Conservation (phyloP, 2,888 invertebrate genomes). For the Lepidonotus clava region DNA sequence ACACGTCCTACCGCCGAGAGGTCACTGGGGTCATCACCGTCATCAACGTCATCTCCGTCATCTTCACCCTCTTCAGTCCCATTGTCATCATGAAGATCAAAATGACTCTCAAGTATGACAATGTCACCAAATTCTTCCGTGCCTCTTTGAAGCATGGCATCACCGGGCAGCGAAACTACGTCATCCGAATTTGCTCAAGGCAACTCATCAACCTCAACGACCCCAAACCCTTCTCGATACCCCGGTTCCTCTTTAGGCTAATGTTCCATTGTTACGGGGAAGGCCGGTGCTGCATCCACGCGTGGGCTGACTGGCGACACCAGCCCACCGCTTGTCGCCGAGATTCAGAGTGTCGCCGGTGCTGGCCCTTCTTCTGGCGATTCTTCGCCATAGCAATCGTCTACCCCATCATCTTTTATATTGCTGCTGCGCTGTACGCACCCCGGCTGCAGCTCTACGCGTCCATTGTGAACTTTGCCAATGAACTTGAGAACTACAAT, state of each 20-base stretch:
- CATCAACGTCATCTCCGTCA: conserved; percentile 62
- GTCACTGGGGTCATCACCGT: conserved; percentile 58
- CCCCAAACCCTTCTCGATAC: conserved; percentile 65
- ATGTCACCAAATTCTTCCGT: conserved; percentile 66
- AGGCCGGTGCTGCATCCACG: conserved; percentile 68
- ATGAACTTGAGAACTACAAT: conserved; percentile 38
- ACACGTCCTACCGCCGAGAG: conserved; percentile 57
- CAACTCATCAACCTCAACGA: conserved; percentile 67
- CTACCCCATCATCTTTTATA: conserved; percentile 64
- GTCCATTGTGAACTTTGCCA: conserved; percentile 56
- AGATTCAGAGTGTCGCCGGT: conserved; percentile 58
- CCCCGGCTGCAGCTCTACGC: conserved; percentile 61
- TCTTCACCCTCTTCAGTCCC: conserved; percentile 65
- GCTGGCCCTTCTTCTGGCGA: conserved; percentile 63
- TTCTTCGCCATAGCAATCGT: conserved; percentile 62
- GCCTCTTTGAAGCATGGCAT: conserved; percentile 68
- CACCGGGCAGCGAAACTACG: conserved; percentile 68
- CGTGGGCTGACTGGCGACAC: conserved; percentile 66
- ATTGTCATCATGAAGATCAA: conserved; percentile 64
- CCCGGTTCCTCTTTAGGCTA: conserved; percentile 63
- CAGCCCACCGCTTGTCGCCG: conserved; percentile 63
- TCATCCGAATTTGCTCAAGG: conserved; percentile 66
- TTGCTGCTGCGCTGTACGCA: conserved; percentile 63
- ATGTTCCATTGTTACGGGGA: conserved; percentile 67
- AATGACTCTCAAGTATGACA: conserved; percentile 62